A percentile compares a stretch with the other conserved stretches of the same genome.
Evolutionary conservation across 2,113 vertebrate genomes (phyloP).

Genomic region (Proteles cristata): DNA sequence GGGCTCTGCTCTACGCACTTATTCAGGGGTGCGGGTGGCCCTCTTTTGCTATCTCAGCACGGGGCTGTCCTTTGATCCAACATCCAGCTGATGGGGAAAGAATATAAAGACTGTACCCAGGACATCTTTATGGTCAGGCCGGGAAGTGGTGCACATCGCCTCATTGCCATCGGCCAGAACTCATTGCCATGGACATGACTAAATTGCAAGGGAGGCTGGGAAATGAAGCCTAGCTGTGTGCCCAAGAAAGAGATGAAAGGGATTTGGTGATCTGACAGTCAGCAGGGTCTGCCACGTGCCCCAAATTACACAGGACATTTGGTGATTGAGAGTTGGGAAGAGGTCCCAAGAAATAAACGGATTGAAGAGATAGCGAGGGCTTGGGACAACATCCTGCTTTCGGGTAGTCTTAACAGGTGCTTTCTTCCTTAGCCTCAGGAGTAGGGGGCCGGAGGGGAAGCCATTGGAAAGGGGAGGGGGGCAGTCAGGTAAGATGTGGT

Average conservation of each 20-base stretch:
- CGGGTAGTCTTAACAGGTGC: background rate
- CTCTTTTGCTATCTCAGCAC: background rate
- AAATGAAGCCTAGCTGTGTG: background rate
- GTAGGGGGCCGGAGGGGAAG: background rate
- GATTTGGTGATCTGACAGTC: background rate
- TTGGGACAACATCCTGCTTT: background rate
- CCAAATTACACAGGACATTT: background rate
- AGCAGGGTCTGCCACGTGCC: background rate
- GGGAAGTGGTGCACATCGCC: background rate
- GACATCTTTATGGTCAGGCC: background rate
- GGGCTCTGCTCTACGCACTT: background rate
- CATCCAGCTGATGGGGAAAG: background rate
- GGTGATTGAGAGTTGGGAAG: background rate
- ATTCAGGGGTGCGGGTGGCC: background rate
- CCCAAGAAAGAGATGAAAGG: background rate
- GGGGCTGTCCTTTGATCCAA: background rate
- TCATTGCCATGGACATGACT: background rate
- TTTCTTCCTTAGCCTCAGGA: background rate
- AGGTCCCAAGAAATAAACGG: background rate
- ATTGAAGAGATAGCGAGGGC: background rate
- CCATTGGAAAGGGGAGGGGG: rapidly evolving
- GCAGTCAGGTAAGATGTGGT: background rate
- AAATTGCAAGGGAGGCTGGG: background rate
- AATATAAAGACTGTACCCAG: background rate
- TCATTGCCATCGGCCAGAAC: background rate